Conservation (phyloP, 2,888 invertebrate genomes). For the Altica lythri region DNA sequence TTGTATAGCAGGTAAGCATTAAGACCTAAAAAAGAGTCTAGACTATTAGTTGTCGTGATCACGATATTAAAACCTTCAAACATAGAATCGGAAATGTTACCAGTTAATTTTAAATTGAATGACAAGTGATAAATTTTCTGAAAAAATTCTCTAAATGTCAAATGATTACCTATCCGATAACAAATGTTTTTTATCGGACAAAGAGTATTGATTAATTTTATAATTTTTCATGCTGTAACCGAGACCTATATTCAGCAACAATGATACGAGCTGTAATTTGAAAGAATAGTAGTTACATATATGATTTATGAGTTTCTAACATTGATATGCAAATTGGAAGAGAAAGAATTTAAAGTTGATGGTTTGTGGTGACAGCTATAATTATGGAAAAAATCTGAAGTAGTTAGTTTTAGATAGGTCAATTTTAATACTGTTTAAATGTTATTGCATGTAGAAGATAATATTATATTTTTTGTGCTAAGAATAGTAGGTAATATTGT, state of each 20-base stretch:
- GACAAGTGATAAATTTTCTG: conserved; percentile 16
- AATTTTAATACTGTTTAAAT: too few species aligned
- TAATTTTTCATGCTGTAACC: conserved; percentile 23
- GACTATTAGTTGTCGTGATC: not conserved
- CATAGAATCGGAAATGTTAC: not conserved
- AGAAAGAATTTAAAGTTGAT: conserved; percentile 9
- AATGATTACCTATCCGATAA: conserved; percentile 15
- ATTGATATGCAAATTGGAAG: conserved; percentile 14
- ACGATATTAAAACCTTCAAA: not conserved
- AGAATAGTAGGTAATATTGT: too few species aligned
- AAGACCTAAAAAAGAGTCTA: not conserved
- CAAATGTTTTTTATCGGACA: conserved; percentile 6
- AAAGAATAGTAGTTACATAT: conserved; percentile 17
- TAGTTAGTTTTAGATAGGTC: conserved; percentile 2
- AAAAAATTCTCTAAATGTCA: conserved; percentile 13
- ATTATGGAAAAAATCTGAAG: not conserved
- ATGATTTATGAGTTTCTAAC: conserved; percentile 15
- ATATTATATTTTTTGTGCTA: too few species aligned
- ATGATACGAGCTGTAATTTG: conserved; percentile 15
- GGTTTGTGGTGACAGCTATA: conserved; percentile 14
- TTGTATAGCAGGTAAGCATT: not conserved
- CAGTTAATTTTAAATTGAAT: not conserved
- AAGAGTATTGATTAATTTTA: conserved; percentile 25
- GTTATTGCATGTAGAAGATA: too few species aligned
- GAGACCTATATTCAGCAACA: conserved; percentile 26